A percentile compares a stretch with the other conserved stretches of the same genome.
Evolutionary conservation across 2,888 invertebrate species (phyloP).

Genomic region (Polyploca ridens): DNA sequence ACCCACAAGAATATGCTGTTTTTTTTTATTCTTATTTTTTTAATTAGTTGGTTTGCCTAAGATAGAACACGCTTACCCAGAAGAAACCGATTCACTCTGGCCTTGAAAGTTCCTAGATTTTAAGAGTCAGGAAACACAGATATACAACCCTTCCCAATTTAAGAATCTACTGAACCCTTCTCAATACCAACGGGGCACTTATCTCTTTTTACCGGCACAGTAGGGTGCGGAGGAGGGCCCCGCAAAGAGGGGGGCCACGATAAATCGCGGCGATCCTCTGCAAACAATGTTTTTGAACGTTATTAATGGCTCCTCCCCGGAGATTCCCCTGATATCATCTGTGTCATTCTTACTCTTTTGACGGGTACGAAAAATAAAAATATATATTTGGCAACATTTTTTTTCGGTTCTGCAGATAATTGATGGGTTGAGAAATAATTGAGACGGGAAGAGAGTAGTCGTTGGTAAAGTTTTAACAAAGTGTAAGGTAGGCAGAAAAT

Average conservation of each 20-base stretch:
- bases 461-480: conserved; percentile 16
- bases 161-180: neutral
- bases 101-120: too few species aligned
- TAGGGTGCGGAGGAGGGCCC: conserved; percentile 22
- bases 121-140: too few species aligned
- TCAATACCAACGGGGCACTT: neutral
- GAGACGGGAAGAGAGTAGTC: conserved; percentile 19
- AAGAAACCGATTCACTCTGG: too few species aligned
- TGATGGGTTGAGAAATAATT: conserved; percentile 34
- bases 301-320: conserved; percentile 66
- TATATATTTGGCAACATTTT: conserved; percentile 45
- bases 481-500: neutral
- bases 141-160: too few species aligned
- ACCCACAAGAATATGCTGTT: too few species aligned
- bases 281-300: conserved; percentile 78
- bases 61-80: too few species aligned
- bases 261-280: conserved; percentile 72
- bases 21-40: too few species aligned
- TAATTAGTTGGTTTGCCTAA: too few species aligned
- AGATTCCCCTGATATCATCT: conserved; percentile 60
- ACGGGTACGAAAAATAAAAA: conserved; percentile 45
- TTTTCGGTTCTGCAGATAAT: conserved; percentile 34
- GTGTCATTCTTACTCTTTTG: conserved; percentile 67
- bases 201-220: conserved; percentile 9
- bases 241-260: conserved; percentile 38